Evolutionary conservation across 1,140 invertebrate species (phyloP).

Genomic region (Saccostrea echinata): DNA sequence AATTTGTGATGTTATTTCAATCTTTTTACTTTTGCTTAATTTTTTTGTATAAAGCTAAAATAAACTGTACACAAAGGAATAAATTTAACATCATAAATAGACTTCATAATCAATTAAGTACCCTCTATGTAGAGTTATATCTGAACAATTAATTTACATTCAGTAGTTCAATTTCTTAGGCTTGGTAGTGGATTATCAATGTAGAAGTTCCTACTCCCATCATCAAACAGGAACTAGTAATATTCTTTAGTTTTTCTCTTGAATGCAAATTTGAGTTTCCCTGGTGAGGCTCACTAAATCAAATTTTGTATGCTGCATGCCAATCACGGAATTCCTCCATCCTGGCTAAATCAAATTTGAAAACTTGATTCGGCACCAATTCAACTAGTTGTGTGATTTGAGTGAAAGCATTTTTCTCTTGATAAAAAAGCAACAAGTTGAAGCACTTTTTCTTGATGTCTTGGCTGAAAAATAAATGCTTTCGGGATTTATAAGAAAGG

Average conservation of each 20-base stretch:
- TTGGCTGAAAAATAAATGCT: constrained; percentile 14
- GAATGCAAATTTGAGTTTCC: constrained; percentile 43
- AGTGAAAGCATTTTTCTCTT: constrained; percentile 20
- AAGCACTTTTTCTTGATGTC: constrained; percentile 15
- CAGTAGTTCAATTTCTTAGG: background rate
- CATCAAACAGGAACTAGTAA: background rate
- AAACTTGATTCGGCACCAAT: constrained; percentile 57
- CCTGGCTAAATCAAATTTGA: constrained; percentile 57
- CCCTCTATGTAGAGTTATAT: background rate
- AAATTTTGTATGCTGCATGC: constrained; percentile 55
- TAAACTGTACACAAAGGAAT: background rate
- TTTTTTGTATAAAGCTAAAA: background rate
- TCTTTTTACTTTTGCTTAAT: too few species aligned
- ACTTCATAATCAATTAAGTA: background rate
- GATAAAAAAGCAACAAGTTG: constrained; percentile 32
- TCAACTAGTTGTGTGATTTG: constrained; percentile 50
- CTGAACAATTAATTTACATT: background rate
- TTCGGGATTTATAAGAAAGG: background rate
- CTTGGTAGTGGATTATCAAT: background rate
- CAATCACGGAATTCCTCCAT: constrained; percentile 59
- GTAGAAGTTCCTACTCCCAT: background rate
- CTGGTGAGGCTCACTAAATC: constrained; percentile 53
- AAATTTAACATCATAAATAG: background rate
- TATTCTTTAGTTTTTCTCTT: background rate
- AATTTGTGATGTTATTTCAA: too few species aligned